These are phyloP conservation scores for Pogonomyrmex californicus DNA, from an alignment of 1,140 invertebrate genomes.

Conservation along the genomic window DNA sequence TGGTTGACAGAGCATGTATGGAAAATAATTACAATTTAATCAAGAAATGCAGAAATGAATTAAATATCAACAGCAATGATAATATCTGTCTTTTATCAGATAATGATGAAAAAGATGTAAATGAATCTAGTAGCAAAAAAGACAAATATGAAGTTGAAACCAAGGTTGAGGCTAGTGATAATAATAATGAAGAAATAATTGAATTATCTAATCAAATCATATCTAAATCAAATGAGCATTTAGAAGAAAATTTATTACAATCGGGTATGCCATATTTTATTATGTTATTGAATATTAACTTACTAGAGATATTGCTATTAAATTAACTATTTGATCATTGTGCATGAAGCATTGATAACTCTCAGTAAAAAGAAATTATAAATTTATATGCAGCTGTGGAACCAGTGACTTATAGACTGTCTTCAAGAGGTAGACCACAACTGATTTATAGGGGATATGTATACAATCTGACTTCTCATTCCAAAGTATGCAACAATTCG, in stretches of 20 bases:
- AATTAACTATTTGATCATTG: background rate
- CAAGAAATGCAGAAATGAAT: background rate
- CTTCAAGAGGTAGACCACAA: constrained; percentile 78
- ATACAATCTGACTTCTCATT: constrained; percentile 79
- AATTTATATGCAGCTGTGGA: constrained; percentile 65
- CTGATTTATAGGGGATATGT: constrained; percentile 78
- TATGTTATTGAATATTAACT: constrained; percentile 10
- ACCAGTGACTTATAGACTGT: constrained; percentile 79
- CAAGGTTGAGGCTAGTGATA: background rate
- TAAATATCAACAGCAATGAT: constrained; percentile 10
- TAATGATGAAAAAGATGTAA: constrained; percentile 23
- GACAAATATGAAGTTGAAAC: background rate
- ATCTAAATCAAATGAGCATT: background rate
- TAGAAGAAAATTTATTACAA: constrained; percentile 28
- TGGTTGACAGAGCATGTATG: background rate
- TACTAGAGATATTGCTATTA: constrained; percentile 8
- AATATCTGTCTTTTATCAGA: constrained; percentile 42
- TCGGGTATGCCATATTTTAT: constrained; percentile 56
- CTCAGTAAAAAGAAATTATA: constrained; percentile 6
- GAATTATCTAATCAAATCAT: constrained; percentile 1
- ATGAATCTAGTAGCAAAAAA: background rate
- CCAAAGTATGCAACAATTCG: constrained; percentile 76
- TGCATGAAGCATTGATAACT: background rate
- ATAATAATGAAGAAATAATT: constrained; percentile 1
- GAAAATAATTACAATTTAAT: constrained; percentile 3